Base-by-base conservation (phyloP, 1,140 invertebrate species). In the Bombus waltoni region DNA sequence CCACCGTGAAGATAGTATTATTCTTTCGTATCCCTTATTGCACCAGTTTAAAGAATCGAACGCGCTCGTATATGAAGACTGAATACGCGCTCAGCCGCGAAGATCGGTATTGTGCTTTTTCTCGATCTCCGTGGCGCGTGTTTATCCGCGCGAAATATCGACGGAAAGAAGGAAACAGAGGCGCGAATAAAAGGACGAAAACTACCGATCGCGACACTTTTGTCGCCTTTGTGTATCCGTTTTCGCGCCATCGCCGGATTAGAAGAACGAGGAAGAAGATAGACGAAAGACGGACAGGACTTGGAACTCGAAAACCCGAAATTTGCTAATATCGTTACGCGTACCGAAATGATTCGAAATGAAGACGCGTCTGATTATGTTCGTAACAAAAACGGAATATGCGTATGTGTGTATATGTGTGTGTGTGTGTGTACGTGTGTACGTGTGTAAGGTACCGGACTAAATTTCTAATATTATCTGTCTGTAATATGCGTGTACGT, bases 21-120 rank as follows among this genome's bases (percentile, higher is more conserved):
- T 28, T 44, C 47, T 9, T 59, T 32, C 72, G 25, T 22, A 9
- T 59, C 8, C 59, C 32, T 73, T 85, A 88, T 89, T 88, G 87
- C 73, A 88, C 78, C 77, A 47, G n/a, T 78, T 73, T 40, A 59
- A 88, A 42, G 70, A 59, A 4, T 44, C 38, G 18, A 4, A 42
- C 1, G 3, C 15, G 11, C 4, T 22, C 6, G 3, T 25, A 9
- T 32, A 42, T 18, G 11, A 25, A 72, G 65, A 3, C 8, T 6
- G 38, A 3, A 25, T 28, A 11, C 3, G 1, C 25, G 18, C 18
- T 28, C 66, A 68, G 8, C 18, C 8, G 9, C 66, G 66, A 10
- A 18, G 35, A 22, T 35, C 66, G 11, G 2, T 25, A 32, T 32
- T 32, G n/a, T 32, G 28, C 28, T 35, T 44, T 35, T 44, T 1